Conservation (phyloP, 1,140 invertebrate species). For the Ceratosolen solmsi region DNA sequence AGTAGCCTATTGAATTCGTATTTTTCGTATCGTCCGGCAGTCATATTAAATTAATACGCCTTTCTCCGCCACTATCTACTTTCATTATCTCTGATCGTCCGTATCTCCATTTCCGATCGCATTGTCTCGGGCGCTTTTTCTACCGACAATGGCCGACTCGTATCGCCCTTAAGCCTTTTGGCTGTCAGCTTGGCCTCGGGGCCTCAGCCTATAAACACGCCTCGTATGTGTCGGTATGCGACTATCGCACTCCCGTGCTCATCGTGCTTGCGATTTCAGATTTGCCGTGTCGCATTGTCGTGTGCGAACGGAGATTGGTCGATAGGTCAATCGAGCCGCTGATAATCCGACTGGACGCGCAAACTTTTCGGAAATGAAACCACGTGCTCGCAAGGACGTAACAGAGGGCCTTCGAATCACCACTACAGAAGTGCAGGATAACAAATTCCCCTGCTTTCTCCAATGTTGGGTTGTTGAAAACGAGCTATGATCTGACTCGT, state of each 20-base stretch:
- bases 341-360: neutral
- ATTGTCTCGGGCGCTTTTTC: conserved; percentile 1
- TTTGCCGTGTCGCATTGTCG: too few relatives aligned
- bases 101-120: conserved; percentile 13
- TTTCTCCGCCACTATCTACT: conserved; percentile 36
- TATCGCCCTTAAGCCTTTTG: neutral
- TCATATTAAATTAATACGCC: conserved; percentile 40
- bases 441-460: conserved; percentile 20
- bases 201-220: too few relatives aligned
- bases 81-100: conserved; percentile 35
- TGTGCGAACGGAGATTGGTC: neutral
- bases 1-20: neutral
- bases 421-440: too few relatives aligned
- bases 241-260: too few relatives aligned
- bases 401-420: too few relatives aligned
- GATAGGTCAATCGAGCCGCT: neutral
- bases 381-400: too few relatives aligned
- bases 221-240: too few relatives aligned
- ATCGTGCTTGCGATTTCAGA: too few relatives aligned
- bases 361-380: neutral
- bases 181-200: neutral
- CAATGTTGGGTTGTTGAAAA: conserved; percentile 1
- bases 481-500: neutral
- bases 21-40: conserved; percentile 1
- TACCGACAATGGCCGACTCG: neutral